Percentiles rank a stretch among this genome's conserved stretches.
phyloP scores from a whole-genome alignment of 2,797 vertebrate species.

The Capromys pilorides region DNA sequence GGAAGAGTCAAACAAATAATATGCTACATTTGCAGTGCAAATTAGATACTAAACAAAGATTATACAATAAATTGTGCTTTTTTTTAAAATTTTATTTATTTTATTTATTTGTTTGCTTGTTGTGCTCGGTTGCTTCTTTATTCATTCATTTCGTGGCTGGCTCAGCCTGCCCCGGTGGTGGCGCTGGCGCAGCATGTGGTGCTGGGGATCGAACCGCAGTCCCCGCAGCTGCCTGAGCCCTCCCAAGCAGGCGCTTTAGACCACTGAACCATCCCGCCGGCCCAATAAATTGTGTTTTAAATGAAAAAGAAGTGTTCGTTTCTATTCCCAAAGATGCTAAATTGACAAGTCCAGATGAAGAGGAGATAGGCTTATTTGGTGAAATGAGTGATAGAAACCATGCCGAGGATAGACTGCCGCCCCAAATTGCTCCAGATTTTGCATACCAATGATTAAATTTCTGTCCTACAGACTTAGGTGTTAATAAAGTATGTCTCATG shows the following conservation, averaged over 20 bases:
- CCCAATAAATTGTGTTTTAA: too few species aligned
- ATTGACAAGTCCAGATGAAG: background rate
- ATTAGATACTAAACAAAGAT: background rate
- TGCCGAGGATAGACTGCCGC: background rate
- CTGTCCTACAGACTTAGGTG: background rate
- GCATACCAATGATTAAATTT: background rate
- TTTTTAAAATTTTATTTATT: too few species aligned
- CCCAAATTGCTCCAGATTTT: background rate
- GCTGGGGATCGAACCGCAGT: too few species aligned
- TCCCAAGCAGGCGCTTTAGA: too few species aligned
- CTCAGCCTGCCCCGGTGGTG: too few species aligned
- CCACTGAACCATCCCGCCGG: too few species aligned
- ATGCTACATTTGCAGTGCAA: background rate
- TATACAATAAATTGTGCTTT: background rate
- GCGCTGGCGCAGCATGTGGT: too few species aligned
- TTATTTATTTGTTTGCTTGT: too few species aligned
- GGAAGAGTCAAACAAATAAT: background rate
- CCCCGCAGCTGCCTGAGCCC: too few species aligned
- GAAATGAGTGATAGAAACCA: background rate
- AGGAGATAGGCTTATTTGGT: background rate
- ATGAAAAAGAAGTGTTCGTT: background rate
- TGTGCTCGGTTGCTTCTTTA: too few species aligned
- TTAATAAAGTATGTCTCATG: background rate
- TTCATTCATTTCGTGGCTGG: too few species aligned
- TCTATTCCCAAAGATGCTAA: background rate